These are phyloP conservation scores for Phoxinus phoxinus DNA, from an alignment of 2,113 vertebrate genomes.

Conservation along the genomic window DNA sequence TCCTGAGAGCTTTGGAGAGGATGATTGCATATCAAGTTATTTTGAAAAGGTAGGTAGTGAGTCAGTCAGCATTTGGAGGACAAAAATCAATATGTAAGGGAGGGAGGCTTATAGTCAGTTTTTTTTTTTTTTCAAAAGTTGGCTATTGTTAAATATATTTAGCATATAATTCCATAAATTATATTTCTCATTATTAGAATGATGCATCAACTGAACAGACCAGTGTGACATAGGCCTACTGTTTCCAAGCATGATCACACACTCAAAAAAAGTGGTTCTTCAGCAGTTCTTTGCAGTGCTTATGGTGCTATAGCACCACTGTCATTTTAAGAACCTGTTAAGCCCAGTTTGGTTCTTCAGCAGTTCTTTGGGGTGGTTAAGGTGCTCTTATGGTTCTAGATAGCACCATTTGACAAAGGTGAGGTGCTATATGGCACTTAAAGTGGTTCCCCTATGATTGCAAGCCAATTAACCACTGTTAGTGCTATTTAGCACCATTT, in stretches of 20 bases:
- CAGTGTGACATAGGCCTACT: slow-evolving; percentile 70
- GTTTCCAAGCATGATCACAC: slow-evolving; percentile 69
- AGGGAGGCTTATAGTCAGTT: not conserved
- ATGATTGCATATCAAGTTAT: not conserved
- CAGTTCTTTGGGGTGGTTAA: too few relatives aligned
- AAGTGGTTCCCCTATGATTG: too few relatives aligned
- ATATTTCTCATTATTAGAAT: slow-evolving; percentile 1
- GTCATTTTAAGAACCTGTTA: too few relatives aligned
- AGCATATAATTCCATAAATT: not conserved
- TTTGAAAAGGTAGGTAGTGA: not conserved
- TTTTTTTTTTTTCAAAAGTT: not conserved
- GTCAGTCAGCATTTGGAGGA: not conserved
- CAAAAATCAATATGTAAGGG: slow-evolving; percentile 4
- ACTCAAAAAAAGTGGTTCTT: too few relatives aligned
- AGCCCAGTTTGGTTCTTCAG: too few relatives aligned
- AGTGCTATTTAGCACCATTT: too few relatives aligned
- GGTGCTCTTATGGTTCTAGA: too few relatives aligned
- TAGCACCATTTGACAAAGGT: too few relatives aligned
- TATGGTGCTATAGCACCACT: too few relatives aligned
- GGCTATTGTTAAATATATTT: not conserved
- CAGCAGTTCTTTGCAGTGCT: too few relatives aligned
- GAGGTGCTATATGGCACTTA: too few relatives aligned
- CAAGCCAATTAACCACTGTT: too few relatives aligned
- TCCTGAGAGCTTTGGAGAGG: not conserved
- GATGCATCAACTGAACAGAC: slow-evolving; percentile 67